Evolutionary conservation across 30 jellyfish, hydroid and myxozoan genomes (phyloP).

Genomic region (Chironex yamaguchii): DNA sequence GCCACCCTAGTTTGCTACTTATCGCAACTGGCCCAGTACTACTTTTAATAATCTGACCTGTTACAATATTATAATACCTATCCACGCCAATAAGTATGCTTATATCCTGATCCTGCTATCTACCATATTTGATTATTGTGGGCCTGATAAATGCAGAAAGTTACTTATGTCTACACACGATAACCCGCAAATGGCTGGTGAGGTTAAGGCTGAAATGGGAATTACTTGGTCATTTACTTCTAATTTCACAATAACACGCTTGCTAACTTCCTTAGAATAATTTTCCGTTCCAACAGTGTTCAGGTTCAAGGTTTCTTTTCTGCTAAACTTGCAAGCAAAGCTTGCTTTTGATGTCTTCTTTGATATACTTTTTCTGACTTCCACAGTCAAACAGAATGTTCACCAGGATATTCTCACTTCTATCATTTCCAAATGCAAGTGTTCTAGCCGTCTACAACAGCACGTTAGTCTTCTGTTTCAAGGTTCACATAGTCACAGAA

Average conservation of each 20-base stretch:
- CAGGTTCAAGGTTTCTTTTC: slow-evolving; percentile 31
- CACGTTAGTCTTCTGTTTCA: slow-evolving; percentile 27
- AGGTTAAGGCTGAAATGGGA: slow-evolving; percentile 36
- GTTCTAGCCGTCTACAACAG: slow-evolving; percentile 62
- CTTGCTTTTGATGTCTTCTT: slow-evolving; percentile 23
- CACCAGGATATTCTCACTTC: slow-evolving; percentile 37
- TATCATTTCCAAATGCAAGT: slow-evolving; percentile 53
- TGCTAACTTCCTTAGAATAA: slow-evolving; percentile 32
- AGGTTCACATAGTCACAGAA: slow-evolving; percentile 10
- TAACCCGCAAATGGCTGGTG: slow-evolving; percentile 58
- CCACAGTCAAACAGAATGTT: slow-evolving; percentile 65
- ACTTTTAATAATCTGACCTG: slow-evolving; percentile 62
- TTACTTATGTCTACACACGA: slow-evolving; percentile 51
- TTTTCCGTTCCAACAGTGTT: slow-evolving; percentile 50
- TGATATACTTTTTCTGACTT: slow-evolving; percentile 46
- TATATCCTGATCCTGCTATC: slow-evolving; percentile 36
- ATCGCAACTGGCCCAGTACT: slow-evolving; percentile 67
- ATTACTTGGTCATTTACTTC: slow-evolving; percentile 31
- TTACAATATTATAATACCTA: slow-evolving; percentile 44
- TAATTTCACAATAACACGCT: slow-evolving; percentile 30
- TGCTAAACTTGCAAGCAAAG: slow-evolving; percentile 5
- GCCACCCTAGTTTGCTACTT: slow-evolving; percentile 69
- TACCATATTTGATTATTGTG: slow-evolving; percentile 15
- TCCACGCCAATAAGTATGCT: slow-evolving; percentile 60
- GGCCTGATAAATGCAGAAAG: slow-evolving; percentile 59